Evolutionary conservation across 2,888 invertebrate genomes (phyloP), one percentile per base, ranked within the genome.

Genomic region (Ochlodes sylvanus): DNA sequence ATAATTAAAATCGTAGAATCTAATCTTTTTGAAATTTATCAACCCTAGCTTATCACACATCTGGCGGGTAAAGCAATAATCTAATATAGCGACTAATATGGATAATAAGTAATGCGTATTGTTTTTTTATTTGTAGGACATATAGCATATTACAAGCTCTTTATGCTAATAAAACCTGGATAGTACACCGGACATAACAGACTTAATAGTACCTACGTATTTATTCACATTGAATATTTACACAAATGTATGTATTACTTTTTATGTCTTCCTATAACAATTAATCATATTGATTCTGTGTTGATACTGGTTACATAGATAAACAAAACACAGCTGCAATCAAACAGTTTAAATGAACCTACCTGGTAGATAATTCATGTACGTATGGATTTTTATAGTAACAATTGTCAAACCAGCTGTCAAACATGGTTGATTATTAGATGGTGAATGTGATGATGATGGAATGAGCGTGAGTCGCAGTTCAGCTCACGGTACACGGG

Each of bases 41-140:
- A 54, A 10, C 54, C 54, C 54, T 54, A 32, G 9, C 54, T 54
- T 50, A 50, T 27, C 54, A 32, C 54, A 14, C 54, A 54, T 54
- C 54, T 54, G 54, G 54, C 54, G 54, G 10, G 4, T 54, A 54
- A 52, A 52, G 52, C 52, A 19, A 44, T 54, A 54, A 54, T 54
- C 58, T 58, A 58, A 58, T 56, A 57, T 44, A 58, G 58, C 14
- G 42, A 44, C 58, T 58, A 58, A 58, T 58, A 27, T 44, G 27
- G 10, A n/a, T 58, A 58, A 58, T 58, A 58, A 54, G 0, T 54
- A n/a, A 54, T n/a, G 21, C 9, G n/a, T 32, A 32, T 32, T 54
- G 38, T 54, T 54, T 54, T 54, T 32, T 32, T 15, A 32, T 50
- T 50, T 50, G 50, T 19, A 50, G 12, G n/a, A 54, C 54, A 27